Conservation (phyloP, 2,888 invertebrate genomes). For the Sinhomidia bicolor region DNA sequence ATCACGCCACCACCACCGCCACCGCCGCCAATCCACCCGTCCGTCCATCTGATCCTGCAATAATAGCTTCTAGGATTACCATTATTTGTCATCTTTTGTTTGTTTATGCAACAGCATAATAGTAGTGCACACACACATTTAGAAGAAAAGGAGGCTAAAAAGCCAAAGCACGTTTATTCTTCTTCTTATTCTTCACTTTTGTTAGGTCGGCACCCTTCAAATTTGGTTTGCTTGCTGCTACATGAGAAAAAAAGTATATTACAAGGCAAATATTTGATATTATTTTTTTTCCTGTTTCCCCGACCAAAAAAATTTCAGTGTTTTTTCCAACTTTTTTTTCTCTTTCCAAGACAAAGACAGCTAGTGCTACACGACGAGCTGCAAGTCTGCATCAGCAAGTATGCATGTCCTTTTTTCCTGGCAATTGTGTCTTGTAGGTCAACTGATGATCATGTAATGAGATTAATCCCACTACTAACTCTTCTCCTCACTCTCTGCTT, state of each 20-base stretch:
- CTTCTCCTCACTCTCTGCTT: background rate
- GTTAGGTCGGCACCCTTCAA: too few relatives aligned
- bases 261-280: too few relatives aligned
- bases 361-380: too few relatives aligned
- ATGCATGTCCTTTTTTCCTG: slow-evolving; percentile 39
- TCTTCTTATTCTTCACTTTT: too few relatives aligned
- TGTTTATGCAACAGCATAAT: background rate
- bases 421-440: slow-evolving; percentile 63
- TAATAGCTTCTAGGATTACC: slow-evolving; percentile 32
- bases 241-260: too few relatives aligned
- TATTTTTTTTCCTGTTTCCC: too few relatives aligned
- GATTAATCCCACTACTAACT: slow-evolving; percentile 58
- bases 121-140: too few relatives aligned
- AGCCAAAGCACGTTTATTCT: background rate
- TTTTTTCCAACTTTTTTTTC: background rate
- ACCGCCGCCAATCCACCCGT: background rate
- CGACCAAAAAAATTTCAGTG: slow-evolving; percentile 1
- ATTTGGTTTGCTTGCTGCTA: too few relatives aligned
- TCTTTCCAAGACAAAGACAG: background rate
- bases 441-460: slow-evolving; percentile 46
- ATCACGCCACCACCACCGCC: too few relatives aligned
- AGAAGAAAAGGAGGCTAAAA: background rate
- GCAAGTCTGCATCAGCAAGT: too few relatives aligned
- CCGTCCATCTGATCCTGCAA: slow-evolving; percentile 3
- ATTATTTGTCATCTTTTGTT: slow-evolving; percentile 38